A percentile compares a stretch with the other conserved stretches of the same genome.
These are phyloP conservation scores for Atta texana DNA, from an alignment of 1,140 invertebrate species.

Conservation along the genomic window DNA sequence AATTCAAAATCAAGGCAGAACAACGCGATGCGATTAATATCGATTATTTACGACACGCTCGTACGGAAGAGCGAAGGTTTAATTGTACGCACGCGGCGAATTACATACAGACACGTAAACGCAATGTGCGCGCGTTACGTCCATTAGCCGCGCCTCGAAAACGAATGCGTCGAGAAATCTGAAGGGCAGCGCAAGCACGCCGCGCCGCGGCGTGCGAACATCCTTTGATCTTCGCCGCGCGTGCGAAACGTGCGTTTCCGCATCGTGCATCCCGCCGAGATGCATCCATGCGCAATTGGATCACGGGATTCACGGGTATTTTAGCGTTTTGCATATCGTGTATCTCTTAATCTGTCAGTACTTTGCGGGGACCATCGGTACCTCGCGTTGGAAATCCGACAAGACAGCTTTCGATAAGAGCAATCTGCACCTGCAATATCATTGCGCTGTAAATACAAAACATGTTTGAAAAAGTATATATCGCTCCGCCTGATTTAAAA, in stretches of 20 bases:
- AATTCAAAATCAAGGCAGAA: constrained; percentile 60
- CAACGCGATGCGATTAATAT: constrained; percentile 59
- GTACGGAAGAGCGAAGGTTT: background rate
- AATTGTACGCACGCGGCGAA: constrained; percentile 7
- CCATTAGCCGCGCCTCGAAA: constrained; percentile 59
- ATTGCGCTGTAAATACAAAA: background rate
- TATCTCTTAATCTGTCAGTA: constrained; percentile 27
- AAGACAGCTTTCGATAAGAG: background rate
- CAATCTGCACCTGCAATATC: background rate
- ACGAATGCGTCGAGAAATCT: constrained; percentile 58
- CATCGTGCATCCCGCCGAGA: constrained; percentile 19
- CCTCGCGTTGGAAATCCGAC: background rate
- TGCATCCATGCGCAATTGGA: constrained; percentile 21
- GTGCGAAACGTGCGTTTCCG: constrained; percentile 47
- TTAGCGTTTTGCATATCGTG: background rate
- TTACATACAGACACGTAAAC: constrained; percentile 43
- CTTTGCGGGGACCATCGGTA: background rate
- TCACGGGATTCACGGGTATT: background rate
- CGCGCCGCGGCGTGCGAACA: constrained; percentile 39
- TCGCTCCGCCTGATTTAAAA: too few species aligned
- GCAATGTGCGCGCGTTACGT: constrained; percentile 43
- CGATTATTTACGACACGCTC: constrained; percentile 60
- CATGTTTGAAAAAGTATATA: background rate
- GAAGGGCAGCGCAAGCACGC: constrained; percentile 39
- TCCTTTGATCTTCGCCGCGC: constrained; percentile 65